A percentile compares a stretch with the other conserved stretches of the same genome.
Conservation (phyloP, 2,888 invertebrate species). For the Copidosoma aretas region DNA sequence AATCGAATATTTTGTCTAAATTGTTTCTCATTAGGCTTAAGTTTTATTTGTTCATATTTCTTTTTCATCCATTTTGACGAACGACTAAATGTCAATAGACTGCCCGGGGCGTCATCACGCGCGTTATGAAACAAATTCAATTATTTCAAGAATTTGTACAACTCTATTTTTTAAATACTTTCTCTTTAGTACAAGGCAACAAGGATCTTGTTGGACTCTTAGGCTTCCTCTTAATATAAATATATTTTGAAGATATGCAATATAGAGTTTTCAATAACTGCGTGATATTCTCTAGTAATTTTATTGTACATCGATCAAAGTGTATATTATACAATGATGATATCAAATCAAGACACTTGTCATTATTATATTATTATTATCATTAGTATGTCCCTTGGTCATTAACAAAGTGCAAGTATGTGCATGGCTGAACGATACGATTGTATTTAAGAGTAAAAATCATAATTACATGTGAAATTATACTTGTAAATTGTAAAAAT, state of each 20-base stretch:
- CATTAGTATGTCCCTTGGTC: slow-evolving; percentile 36
- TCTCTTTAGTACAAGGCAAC: slow-evolving; percentile 29
- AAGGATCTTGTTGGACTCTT: slow-evolving; percentile 20
- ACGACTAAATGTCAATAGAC: slow-evolving; percentile 24
- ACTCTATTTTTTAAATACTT: slow-evolving; percentile 30
- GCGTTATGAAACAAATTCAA: slow-evolving; percentile 20
- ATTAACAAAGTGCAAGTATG: slow-evolving; percentile 47
- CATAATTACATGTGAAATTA: slow-evolving; percentile 54
- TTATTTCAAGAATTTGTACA: slow-evolving; percentile 35
- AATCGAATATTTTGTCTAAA: slow-evolving; percentile 23
- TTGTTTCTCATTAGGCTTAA: slow-evolving; percentile 11
- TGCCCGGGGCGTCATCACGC: slow-evolving; percentile 22
- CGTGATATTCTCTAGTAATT: slow-evolving; percentile 32
- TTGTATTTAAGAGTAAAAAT: slow-evolving; percentile 54
- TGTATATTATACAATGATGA: slow-evolving; percentile 35
- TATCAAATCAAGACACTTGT: slow-evolving; percentile 41
- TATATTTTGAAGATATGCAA: slow-evolving; percentile 22
- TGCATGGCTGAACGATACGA: slow-evolving; percentile 47
- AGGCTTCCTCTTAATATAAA: slow-evolving; percentile 29
- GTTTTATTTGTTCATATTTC: slow-evolving; percentile 13
- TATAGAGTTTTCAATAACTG: slow-evolving; percentile 14
- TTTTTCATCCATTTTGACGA: slow-evolving; percentile 11
- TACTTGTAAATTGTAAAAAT: slow-evolving; percentile 61
- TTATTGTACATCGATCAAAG: slow-evolving; percentile 32
- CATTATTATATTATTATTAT: slow-evolving; percentile 25